phyloP scores from a whole-genome alignment of 1,140 invertebrate genomes.

The Geopemphigus sp. region DNA sequence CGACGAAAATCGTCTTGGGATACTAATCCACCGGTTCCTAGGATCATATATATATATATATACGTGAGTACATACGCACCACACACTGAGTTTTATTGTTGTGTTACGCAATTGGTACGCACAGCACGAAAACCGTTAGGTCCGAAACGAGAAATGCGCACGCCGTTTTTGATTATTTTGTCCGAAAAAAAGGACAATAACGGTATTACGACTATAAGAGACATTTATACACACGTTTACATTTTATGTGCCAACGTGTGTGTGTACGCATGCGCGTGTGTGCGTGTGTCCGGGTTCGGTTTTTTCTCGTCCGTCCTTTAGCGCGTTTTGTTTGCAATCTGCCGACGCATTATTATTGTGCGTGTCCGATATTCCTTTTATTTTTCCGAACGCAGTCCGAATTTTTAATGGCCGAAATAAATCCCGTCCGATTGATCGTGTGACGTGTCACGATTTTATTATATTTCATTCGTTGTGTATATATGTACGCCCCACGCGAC shows the following conservation, averaged over 20 bases:
- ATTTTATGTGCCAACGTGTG: neutral
- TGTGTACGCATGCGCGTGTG: too few species aligned
- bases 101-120: slow-evolving; percentile 44
- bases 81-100: slow-evolving; percentile 22
- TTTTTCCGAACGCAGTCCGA: slow-evolving; percentile 38
- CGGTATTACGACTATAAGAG: slow-evolving; percentile 28
- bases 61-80: neutral
- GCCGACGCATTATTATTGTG: neutral
- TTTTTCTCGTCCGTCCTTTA: neutral
- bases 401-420: slow-evolving; percentile 45
- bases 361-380: slow-evolving; percentile 5
- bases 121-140: slow-evolving; percentile 48
- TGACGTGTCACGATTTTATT: neutral
- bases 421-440: slow-evolving; percentile 42
- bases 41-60: neutral
- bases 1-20: slow-evolving; percentile 32
- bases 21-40: slow-evolving; percentile 37
- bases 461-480: too few species aligned
- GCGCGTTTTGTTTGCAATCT: neutral
- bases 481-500: too few species aligned
- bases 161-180: slow-evolving; percentile 46
- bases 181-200: slow-evolving; percentile 45
- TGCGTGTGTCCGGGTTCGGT: neutral
- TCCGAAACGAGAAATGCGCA: slow-evolving; percentile 33
- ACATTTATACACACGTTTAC: neutral